phyloP scores from a whole-genome alignment of 2,113 vertebrate genomes.

The Tapirus terrestris region DNA sequence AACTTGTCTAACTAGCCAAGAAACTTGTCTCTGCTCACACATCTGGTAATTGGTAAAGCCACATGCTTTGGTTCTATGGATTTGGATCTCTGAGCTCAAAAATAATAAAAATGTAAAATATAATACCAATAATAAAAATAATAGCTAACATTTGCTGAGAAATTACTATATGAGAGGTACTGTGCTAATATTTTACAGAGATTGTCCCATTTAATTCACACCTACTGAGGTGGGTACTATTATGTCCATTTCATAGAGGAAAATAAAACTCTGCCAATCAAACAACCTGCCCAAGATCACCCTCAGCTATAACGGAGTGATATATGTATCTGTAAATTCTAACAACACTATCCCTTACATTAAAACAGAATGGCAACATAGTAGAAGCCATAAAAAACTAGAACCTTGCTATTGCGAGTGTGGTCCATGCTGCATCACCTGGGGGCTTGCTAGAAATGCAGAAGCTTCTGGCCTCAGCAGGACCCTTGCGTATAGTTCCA shows the following conservation, averaged over 20 bases:
- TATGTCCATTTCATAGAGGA: neutral
- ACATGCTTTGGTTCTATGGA: neutral
- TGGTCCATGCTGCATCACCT: neutral
- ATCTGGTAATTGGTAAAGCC: neutral
- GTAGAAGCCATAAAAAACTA: neutral
- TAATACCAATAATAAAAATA: slow-evolving; percentile 6
- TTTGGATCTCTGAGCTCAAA: neutral
- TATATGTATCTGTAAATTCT: neutral
- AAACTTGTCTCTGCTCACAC: neutral
- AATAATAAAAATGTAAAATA: slow-evolving; percentile 10
- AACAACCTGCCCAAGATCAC: neutral
- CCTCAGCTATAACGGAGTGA: neutral
- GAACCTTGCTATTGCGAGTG: neutral
- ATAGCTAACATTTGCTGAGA: neutral
- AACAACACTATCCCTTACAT: neutral
- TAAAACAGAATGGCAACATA: slow-evolving; percentile 19
- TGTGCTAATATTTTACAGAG: neutral
- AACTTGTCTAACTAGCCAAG: neutral
- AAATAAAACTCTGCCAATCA: slow-evolving; percentile 30
- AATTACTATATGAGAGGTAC: neutral
- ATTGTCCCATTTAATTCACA: neutral
- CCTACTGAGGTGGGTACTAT: neutral
- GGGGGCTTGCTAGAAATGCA: neutral
- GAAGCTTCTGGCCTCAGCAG: neutral
- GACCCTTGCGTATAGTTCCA: neutral